Conservation (phyloP, 2,797 vertebrate genomes). For the Enteromius argenteus region DNA sequence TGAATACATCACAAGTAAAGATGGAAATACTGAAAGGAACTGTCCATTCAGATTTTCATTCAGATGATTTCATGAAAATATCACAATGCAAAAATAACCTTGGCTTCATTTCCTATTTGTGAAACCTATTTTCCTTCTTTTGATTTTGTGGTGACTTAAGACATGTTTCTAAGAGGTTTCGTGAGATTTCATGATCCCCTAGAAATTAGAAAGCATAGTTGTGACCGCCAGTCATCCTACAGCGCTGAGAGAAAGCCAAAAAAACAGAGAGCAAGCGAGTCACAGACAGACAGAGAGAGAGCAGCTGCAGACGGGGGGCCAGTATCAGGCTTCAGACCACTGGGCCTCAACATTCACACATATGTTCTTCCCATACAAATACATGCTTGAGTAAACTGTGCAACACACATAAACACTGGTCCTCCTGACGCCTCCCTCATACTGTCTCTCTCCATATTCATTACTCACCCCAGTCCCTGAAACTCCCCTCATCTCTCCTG, state of each 20-base stretch:
- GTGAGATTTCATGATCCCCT: constrained; percentile 32
- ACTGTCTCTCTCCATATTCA: constrained; percentile 31
- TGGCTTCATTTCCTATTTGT: not conserved
- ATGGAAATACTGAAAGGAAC: not conserved
- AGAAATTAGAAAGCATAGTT: constrained; percentile 15
- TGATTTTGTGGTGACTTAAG: not conserved
- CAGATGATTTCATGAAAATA: not conserved
- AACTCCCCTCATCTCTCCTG: constrained; percentile 10
- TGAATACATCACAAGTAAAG: not conserved
- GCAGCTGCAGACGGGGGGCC: constrained; percentile 54
- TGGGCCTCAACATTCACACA: constrained; percentile 43
- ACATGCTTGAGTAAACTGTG: constrained; percentile 37
- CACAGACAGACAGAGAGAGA: constrained; percentile 39
- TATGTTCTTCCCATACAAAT: constrained; percentile 33
- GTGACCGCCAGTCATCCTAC: constrained; percentile 21
- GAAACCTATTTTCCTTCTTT: not conserved
- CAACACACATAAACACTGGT: constrained; percentile 39
- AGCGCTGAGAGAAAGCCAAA: constrained; percentile 10
- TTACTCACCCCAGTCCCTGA: constrained; percentile 27
- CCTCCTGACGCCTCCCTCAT: constrained; percentile 38
- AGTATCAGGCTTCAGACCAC: constrained; percentile 56
- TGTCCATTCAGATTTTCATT: not conserved
- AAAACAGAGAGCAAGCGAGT: constrained; percentile 29
- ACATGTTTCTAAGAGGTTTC: not conserved
- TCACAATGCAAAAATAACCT: not conserved